Conservation (phyloP, 2,113 vertebrate species). For the Albula goreensis region DNA sequence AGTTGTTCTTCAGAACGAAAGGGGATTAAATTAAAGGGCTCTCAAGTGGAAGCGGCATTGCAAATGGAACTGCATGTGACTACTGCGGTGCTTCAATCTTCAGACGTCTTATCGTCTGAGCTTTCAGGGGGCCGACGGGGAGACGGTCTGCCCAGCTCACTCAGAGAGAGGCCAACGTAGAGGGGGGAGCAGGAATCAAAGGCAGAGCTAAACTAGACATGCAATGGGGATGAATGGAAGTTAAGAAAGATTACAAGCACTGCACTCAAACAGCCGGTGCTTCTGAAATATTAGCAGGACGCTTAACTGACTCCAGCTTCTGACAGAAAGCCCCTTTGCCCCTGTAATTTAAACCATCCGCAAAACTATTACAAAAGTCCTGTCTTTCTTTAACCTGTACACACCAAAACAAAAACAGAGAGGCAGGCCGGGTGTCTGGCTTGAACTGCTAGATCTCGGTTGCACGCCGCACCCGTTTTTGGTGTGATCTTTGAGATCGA, state of each 20-base stretch:
- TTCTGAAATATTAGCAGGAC: not conserved
- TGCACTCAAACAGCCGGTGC: not conserved
- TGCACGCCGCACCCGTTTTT: no score
- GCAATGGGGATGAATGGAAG: no score
- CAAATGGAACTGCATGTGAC: constrained; percentile 24
- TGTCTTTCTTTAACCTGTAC: not conserved
- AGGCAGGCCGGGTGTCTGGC: no score
- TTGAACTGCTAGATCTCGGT: not conserved
- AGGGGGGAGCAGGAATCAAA: not conserved
- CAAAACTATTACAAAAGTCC: not conserved
- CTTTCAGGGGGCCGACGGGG: not conserved
- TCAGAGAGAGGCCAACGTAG: not conserved
- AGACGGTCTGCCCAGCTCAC: not conserved
- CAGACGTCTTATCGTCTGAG: not conserved
- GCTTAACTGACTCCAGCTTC: not conserved
- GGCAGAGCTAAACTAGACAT: not conserved
- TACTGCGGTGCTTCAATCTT: constrained; percentile 8
- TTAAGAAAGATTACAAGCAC: not conserved
- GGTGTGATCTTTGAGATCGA: no score
- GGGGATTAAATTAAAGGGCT: constrained; percentile 36
- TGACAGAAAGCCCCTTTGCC: not conserved
- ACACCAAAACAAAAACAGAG: not conserved
- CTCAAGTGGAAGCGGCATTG: constrained; percentile 8
- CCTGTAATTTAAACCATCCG: not conserved
- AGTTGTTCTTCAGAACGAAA: not conserved